Percentiles rank a stretch among this genome's conserved stretches.
These are phyloP conservation scores for Nineta flava DNA, from an alignment of 2,888 invertebrate species.

Conservation along the genomic window DNA sequence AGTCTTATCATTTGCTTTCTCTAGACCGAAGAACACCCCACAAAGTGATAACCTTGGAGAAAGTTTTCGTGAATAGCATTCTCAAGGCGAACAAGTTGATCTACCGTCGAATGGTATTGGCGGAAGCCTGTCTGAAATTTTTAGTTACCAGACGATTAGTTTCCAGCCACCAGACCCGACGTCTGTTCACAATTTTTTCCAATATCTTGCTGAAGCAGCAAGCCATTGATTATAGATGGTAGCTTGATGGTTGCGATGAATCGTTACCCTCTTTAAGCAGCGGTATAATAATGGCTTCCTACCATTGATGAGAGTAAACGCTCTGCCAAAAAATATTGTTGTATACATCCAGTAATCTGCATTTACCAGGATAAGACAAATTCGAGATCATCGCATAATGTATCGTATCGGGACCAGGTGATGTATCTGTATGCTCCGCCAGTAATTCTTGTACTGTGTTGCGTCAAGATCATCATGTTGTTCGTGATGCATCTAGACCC, in stretches of 20 bases:
- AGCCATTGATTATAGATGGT: neutral
- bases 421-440: neutral
- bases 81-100: too few relatives aligned
- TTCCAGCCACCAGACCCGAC: neutral
- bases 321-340: too few relatives aligned
- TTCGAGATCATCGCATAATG: neutral
- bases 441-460: neutral
- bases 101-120: neutral
- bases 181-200: neutral
- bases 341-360: too few relatives aligned
- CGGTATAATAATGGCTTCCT: too few relatives aligned
- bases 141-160: neutral
- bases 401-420: neutral
- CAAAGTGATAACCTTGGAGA: neutral
- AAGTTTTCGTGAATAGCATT: neutral
- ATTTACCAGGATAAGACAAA: neutral
- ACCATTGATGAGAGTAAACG: too few relatives aligned
- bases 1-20: neutral
- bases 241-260: neutral
- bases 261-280: too few relatives aligned
- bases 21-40: neutral
- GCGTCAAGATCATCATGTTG: too few relatives aligned
- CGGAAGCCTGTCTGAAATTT: neutral
- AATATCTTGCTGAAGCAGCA: neutral
- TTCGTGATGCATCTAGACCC: too few relatives aligned